These are phyloP conservation scores for Caenorhabditis sp. DNA, from an alignment of 2,888 invertebrate species.

Conservation along the genomic window DNA sequence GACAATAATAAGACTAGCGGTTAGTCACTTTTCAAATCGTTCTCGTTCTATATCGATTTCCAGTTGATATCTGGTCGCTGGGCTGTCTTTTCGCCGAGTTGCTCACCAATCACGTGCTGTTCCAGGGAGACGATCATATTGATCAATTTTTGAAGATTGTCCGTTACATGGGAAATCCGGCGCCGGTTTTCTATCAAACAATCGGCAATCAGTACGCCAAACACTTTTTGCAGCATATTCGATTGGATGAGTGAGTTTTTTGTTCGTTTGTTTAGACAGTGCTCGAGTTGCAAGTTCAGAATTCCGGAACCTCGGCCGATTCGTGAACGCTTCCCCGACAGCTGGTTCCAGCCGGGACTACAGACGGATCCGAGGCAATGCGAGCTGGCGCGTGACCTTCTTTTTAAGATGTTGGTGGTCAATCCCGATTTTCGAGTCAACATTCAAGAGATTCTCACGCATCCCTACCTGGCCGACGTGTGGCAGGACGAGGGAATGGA, in stretches of 20 bases:
- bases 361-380: conserved; percentile 75
- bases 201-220: conserved; percentile 83
- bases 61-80: conserved; percentile 73
- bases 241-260: neutral
- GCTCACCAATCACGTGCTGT: conserved; percentile 96
- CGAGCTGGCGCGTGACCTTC: conserved; percentile 93
- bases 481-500: conserved; percentile 20
- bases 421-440: conserved; percentile 98
- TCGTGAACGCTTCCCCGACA: conserved; percentile 12
- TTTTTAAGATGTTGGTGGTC: conserved; percentile 97
- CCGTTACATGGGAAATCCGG: conserved; percentile 61
- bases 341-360: conserved; percentile 79
- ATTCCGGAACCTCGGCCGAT: neutral
- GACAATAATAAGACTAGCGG: conserved; percentile 89
- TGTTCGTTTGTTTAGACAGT: neutral
- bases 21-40: neutral
- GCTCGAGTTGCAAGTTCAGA: neutral
- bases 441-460: conserved; percentile 94
- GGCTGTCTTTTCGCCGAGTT: conserved; percentile 98
- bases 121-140: conserved; percentile 93
- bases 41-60: conserved; percentile 8
- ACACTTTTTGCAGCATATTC: conserved; percentile 90
- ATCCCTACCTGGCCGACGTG: conserved; percentile 85
- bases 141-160: conserved; percentile 77
- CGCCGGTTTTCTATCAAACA: conserved; percentile 37